phyloP scores from a whole-genome alignment of 2,888 invertebrate species.

The Cetonia aurata region DNA sequence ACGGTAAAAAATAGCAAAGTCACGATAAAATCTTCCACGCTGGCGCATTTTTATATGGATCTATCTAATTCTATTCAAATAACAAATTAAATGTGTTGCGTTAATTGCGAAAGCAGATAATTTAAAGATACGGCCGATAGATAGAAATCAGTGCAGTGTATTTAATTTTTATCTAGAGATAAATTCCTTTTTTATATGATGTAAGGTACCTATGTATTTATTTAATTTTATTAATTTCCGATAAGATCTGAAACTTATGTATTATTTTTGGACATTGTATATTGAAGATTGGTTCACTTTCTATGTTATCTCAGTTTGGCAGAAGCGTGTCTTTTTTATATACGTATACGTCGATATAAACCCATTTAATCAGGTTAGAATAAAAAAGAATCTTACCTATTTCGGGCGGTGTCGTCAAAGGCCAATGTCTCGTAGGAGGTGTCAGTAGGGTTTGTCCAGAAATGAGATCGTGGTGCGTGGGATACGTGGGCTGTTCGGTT shows the following conservation, averaged over 20 bases:
- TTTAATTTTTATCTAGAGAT: conserved; percentile 24
- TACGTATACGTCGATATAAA: neutral
- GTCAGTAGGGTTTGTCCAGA: conserved; percentile 51
- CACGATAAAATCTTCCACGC: conserved; percentile 6
- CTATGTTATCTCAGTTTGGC: neutral
- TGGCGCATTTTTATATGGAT: conserved; percentile 10
- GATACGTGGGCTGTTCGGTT: conserved; percentile 65
- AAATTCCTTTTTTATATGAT: conserved; percentile 20
- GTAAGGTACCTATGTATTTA: neutral
- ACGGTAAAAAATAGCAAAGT: neutral
- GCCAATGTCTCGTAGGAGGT: conserved; percentile 60
- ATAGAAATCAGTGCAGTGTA: conserved; percentile 37
- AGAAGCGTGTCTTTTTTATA: neutral
- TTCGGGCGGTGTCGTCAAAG: conserved; percentile 58
- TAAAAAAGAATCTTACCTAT: conserved; percentile 54
- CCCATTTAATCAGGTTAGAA: neutral
- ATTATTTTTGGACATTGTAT: conserved; percentile 14
- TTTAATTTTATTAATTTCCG: conserved; percentile 14
- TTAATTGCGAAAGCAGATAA: conserved; percentile 34
- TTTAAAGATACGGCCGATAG: conserved; percentile 22
- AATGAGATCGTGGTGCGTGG: conserved; percentile 65
- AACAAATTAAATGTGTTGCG: neutral
- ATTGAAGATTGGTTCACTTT: neutral
- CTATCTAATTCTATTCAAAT: neutral
- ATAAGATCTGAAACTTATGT: conserved; percentile 15